These are phyloP conservation scores for Penelope pileata DNA, from an alignment of 2,113 vertebrate species.

Conservation along the genomic window DNA sequence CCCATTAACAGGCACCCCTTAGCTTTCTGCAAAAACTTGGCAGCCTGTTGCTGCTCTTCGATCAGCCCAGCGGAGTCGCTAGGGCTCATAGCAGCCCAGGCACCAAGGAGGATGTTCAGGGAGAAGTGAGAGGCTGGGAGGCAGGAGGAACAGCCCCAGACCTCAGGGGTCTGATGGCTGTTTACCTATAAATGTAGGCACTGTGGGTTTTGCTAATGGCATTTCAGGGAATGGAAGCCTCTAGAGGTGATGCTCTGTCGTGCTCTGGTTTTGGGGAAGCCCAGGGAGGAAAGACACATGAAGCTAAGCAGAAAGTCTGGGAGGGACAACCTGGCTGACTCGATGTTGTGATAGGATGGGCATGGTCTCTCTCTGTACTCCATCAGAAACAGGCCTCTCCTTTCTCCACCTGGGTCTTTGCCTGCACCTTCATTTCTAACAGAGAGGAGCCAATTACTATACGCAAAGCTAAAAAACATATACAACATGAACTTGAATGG, in stretches of 20 bases:
- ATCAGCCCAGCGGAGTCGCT: not conserved
- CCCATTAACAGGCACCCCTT: not conserved
- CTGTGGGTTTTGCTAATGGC: not conserved
- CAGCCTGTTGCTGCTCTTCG: not conserved
- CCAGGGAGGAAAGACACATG: not conserved
- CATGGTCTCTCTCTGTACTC: not conserved
- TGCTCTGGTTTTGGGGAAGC: not conserved
- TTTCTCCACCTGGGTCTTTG: not conserved
- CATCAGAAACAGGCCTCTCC: not conserved
- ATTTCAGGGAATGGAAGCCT: not conserved
- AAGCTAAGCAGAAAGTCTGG: not conserved
- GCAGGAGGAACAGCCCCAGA: not conserved
- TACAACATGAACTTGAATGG: not conserved
- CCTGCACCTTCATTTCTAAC: not conserved
- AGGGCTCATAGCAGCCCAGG: not conserved
- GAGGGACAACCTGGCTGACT: not conserved
- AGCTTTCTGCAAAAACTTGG: not conserved
- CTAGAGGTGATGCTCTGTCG: not conserved
- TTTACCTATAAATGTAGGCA: not conserved
- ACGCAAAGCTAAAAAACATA: not conserved
- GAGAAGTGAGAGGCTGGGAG: not conserved
- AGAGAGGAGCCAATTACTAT: not conserved
- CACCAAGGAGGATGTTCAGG: no score
- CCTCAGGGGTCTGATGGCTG: no score
- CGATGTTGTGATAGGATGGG: not conserved